phyloP scores from a whole-genome alignment of 2,888 invertebrate genomes.

The Seira ritae region DNA sequence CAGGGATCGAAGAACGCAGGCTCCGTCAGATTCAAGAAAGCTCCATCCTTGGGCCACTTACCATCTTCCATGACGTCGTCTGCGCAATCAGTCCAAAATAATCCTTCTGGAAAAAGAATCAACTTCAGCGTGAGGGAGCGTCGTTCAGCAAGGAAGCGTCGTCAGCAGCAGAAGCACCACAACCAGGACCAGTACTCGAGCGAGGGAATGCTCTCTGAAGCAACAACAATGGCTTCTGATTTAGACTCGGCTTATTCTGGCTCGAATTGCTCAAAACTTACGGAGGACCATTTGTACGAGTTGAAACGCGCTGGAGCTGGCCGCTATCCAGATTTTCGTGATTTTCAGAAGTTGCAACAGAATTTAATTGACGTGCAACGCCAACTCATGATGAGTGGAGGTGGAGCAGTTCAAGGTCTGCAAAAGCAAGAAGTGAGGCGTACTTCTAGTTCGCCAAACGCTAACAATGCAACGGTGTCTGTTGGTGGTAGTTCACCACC shows the following conservation, averaged over 20 bases:
- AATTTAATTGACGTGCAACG: conserved; percentile 47
- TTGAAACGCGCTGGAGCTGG: conserved; percentile 51
- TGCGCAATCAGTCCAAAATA: background rate
- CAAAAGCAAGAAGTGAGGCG: conserved; percentile 33
- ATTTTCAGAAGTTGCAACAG: conserved; percentile 40
- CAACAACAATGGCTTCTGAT: conserved; percentile 56
- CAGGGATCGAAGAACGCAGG: conserved; percentile 32
- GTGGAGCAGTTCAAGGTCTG: background rate
- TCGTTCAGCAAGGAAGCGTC: conserved; percentile 41
- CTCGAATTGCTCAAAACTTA: conserved; percentile 59
- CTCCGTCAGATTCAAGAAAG: conserved; percentile 42
- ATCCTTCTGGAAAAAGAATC: conserved; percentile 24
- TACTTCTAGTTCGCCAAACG: conserved; percentile 34
- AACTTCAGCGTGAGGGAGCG: conserved; percentile 47
- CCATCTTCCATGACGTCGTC: conserved; percentile 37
- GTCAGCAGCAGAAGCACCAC: conserved; percentile 13
- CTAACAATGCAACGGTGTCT: conserved; percentile 18
- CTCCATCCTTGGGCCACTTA: conserved; percentile 48
- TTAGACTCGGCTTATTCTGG: conserved; percentile 70
- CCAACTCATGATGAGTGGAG: conserved; percentile 37
- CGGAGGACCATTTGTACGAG: conserved; percentile 52
- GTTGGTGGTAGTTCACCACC: conserved; percentile 45
- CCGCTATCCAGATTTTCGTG: conserved; percentile 44
- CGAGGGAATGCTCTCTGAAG: conserved; percentile 56
- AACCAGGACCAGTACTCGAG: conserved; percentile 28